Conservation (phyloP, 2,888 invertebrate species). For the Andrena haemorrhoa region DNA sequence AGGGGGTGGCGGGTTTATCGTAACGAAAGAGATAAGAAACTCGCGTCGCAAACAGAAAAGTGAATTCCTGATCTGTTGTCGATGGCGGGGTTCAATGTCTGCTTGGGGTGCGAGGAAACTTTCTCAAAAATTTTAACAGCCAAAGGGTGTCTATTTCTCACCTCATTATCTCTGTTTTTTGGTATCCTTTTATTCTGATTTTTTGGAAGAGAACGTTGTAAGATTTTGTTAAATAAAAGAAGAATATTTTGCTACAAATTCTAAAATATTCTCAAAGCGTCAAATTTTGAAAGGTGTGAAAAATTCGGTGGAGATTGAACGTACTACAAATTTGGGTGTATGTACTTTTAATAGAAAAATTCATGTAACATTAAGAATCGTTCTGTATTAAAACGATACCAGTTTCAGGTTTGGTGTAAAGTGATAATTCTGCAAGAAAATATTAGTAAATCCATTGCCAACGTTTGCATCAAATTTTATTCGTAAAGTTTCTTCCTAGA, state of each 20-base stretch:
- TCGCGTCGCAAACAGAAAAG: constrained; percentile 26
- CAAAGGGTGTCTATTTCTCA: no score
- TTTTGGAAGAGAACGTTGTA: no score
- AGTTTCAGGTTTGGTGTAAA: no score
- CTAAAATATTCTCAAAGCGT: neutral
- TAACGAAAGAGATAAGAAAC: constrained; percentile 30
- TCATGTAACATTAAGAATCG: neutral
- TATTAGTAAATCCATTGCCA: no score
- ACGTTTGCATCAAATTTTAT: no score
- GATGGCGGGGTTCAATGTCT: neutral
- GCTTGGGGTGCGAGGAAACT: neutral
- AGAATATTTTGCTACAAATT: neutral
- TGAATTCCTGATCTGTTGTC: constrained; percentile 2
- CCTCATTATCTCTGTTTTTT: no score
- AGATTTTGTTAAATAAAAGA: no score
- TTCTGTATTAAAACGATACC: no score
- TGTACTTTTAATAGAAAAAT: neutral
- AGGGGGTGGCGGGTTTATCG: neutral
- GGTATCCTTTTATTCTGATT: no score
- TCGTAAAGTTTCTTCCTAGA: no score
- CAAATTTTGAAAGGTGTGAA: no score
- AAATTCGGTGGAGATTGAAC: neutral
- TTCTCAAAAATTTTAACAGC: neutral
- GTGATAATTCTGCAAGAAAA: no score
- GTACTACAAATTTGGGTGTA: neutral